Conservation (phyloP, 2,797 vertebrate genomes). For the Eidolon dupreanum region DNA sequence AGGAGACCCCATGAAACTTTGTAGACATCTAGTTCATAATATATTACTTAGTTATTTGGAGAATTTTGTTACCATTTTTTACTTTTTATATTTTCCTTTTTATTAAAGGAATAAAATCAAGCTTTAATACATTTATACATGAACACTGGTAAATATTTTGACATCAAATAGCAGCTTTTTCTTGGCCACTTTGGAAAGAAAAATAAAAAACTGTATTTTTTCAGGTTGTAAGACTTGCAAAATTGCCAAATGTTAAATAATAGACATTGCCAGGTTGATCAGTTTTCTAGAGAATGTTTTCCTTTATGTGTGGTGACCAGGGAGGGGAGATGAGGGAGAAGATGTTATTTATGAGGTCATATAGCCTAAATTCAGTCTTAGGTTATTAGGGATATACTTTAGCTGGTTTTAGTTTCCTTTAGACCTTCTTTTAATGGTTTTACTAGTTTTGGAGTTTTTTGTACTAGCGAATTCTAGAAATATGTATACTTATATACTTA, state of each 20-base stretch:
- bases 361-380: not conserved
- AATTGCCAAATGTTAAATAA: not conserved
- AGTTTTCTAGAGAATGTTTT: not conserved
- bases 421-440: not conserved
- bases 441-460: not conserved
- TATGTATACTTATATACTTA: not conserved
- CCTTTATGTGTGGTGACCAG: not conserved
- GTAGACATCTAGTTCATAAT: not conserved
- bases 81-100: not conserved
- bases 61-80: constrained; percentile 7
- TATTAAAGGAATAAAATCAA: not conserved
- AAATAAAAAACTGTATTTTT: not conserved
- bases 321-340: not conserved
- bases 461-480: not conserved
- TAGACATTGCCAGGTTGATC: not conserved
- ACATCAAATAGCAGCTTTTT: not conserved
- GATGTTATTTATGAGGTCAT: not conserved
- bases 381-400: not conserved
- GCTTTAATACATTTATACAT: not conserved
- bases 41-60: not conserved
- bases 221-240: constrained; percentile 32
- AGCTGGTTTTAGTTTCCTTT: not conserved
- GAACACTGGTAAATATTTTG: not conserved
- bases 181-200: not conserved
- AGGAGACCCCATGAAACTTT: not conserved